Conservation (phyloP, 2,113 vertebrate genomes). For the Pluvialis apricaria region DNA sequence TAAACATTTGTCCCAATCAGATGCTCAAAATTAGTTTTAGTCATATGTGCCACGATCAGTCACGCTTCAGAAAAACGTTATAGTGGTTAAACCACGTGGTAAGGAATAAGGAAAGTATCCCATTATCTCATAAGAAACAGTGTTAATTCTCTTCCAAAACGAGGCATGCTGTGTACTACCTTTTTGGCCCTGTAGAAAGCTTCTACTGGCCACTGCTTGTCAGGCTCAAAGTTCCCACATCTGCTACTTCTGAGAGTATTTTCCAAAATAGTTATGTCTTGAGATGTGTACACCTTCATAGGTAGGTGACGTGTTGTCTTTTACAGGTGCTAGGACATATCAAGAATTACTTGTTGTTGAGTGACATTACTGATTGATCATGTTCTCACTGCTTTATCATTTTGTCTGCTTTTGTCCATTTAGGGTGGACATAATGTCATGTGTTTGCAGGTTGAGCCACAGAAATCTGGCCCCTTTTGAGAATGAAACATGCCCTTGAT, state of each 20-base stretch:
- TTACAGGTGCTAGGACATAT: neutral
- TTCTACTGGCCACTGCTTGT: neutral
- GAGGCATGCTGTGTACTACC: neutral
- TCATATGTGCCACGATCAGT: neutral
- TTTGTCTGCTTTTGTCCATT: neutral
- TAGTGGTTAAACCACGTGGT: neutral
- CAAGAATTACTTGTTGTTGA: neutral
- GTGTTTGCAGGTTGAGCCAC: neutral
- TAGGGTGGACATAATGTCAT: neutral
- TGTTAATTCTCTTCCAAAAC: neutral
- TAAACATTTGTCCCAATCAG: neutral
- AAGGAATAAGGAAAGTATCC: neutral
- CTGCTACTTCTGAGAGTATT: neutral
- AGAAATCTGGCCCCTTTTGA: neutral
- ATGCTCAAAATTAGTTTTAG: neutral
- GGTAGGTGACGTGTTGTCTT: neutral
- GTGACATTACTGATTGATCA: neutral
- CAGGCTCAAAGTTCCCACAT: neutral
- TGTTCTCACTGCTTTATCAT: neutral
- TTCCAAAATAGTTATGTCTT: neutral
- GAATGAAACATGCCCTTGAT: neutral
- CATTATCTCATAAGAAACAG: rapidly evolving
- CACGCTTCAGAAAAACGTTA: neutral
- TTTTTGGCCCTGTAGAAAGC: neutral
- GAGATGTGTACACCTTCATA: neutral